These are phyloP conservation scores for Dinoponera quadriceps DNA, from an alignment of 1,140 invertebrate species.

Conservation along the genomic window DNA sequence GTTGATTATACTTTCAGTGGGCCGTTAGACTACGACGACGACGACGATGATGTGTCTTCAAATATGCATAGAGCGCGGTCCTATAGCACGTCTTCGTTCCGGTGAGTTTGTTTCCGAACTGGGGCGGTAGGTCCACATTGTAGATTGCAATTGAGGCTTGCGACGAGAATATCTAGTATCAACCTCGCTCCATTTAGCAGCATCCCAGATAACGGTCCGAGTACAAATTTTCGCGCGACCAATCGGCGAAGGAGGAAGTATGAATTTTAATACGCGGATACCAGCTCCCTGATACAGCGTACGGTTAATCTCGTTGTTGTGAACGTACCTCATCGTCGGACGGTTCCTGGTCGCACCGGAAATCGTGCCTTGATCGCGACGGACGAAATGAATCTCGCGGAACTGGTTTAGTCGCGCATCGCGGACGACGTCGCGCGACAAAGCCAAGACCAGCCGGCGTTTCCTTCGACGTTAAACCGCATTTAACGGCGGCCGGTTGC, in stretches of 20 bases:
- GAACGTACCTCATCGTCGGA: too few relatives aligned
- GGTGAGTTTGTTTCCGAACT: constrained; percentile 31
- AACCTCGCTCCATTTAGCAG: constrained; percentile 18
- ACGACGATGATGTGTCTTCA: constrained; percentile 27
- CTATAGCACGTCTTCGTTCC: constrained; percentile 10
- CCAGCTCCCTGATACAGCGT: not conserved
- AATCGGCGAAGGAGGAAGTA: too few relatives aligned
- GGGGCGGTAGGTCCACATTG: constrained; percentile 33
- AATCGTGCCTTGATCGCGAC: too few relatives aligned
- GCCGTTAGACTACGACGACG: constrained; percentile 6
- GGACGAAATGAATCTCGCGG: too few relatives aligned
- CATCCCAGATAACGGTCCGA: not conserved
- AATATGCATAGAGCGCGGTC: constrained; percentile 26
- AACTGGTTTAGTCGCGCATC: too few relatives aligned
- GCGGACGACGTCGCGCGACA: not conserved
- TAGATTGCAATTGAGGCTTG: constrained; percentile 41
- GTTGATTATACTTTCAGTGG: constrained; percentile 52
- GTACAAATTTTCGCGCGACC: constrained; percentile 16
- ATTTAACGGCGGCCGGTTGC: not conserved
- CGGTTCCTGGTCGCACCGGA: too few relatives aligned
- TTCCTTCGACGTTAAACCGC: not conserved
- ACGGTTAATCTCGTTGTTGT: not conserved
- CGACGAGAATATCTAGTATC: constrained; percentile 42
- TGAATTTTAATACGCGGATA: too few relatives aligned
- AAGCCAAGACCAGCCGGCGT: not conserved